phyloP scores from a whole-genome alignment of 2,113 vertebrate species.

The Emydura subglobosa region DNA sequence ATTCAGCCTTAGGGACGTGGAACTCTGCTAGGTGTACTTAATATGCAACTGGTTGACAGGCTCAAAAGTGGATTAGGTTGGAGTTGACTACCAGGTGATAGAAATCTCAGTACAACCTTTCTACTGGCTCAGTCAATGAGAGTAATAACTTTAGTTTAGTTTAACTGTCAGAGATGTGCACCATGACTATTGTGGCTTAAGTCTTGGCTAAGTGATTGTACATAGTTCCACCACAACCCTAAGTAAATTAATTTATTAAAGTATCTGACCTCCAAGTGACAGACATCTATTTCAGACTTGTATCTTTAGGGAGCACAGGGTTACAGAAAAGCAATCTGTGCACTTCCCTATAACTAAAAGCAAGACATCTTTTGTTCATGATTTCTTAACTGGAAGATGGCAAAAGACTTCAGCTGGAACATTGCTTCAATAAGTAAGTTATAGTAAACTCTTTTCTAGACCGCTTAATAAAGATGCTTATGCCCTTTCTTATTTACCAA shows the following conservation, averaged over 20 bases:
- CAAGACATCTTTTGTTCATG: neutral
- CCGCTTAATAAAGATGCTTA: neutral
- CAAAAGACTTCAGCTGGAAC: neutral
- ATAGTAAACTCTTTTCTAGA: neutral
- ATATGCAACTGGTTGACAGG: neutral
- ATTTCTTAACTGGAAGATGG: neutral
- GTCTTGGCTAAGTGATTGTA: neutral
- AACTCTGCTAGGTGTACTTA: neutral
- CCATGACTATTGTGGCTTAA: neutral
- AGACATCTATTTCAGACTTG: neutral
- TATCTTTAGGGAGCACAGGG: neutral
- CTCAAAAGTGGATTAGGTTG: neutral
- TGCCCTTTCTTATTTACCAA: neutral
- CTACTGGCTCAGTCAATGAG: neutral
- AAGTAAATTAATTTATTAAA: neutral
- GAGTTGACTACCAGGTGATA: neutral
- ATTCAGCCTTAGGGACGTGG: neutral
- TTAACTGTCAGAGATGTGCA: neutral
- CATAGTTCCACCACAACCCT: neutral
- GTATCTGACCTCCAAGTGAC: neutral
- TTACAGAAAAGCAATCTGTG: neutral
- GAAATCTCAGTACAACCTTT: neutral
- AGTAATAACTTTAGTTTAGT: neutral
- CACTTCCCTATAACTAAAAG: neutral
- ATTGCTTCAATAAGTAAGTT: neutral